Percentiles rank a stretch among this genome's conserved stretches.
phyloP scores from a whole-genome alignment of 2,113 vertebrate species.

The Nicator chloris region DNA sequence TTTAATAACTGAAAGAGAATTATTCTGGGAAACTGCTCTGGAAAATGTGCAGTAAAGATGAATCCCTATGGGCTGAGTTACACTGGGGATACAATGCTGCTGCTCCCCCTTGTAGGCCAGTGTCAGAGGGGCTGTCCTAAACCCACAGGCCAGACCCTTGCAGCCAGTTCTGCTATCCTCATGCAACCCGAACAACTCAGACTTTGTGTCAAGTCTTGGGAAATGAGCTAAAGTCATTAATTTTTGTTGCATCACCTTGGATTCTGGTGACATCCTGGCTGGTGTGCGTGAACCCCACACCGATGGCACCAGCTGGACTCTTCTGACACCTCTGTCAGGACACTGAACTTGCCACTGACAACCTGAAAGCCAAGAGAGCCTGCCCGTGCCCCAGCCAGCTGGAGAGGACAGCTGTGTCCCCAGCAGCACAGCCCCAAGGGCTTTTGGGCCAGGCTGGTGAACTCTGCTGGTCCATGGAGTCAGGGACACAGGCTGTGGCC shows the following conservation, averaged over 20 bases:
- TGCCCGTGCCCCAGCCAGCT: rapidly evolving
- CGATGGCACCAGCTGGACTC: too few relatives aligned
- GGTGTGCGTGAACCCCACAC: neutral
- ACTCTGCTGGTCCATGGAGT: neutral
- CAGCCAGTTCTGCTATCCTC: neutral
- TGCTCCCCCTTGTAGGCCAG: neutral
- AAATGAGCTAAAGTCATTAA: neutral
- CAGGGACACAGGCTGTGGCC: neutral
- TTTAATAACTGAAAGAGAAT: neutral
- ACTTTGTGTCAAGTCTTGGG: neutral
- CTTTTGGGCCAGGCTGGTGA: neutral
- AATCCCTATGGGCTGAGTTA: neutral
- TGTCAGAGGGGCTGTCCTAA: neutral
- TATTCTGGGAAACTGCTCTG: neutral
- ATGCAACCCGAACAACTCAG: neutral
- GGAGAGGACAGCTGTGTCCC: neutral
- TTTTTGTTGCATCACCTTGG: neutral
- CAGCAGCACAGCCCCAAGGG: too few relatives aligned
- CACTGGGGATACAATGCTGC: neutral
- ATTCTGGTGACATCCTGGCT: neutral
- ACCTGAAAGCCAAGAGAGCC: neutral
- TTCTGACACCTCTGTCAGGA: neutral
- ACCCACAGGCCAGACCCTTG: neutral
- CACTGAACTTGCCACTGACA: neutral
- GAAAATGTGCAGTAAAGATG: neutral